Evolutionary conservation across 2,113 vertebrate genomes (phyloP), one percentile per base, ranked within the genome.

Genomic region (Caracal caracal): DNA sequence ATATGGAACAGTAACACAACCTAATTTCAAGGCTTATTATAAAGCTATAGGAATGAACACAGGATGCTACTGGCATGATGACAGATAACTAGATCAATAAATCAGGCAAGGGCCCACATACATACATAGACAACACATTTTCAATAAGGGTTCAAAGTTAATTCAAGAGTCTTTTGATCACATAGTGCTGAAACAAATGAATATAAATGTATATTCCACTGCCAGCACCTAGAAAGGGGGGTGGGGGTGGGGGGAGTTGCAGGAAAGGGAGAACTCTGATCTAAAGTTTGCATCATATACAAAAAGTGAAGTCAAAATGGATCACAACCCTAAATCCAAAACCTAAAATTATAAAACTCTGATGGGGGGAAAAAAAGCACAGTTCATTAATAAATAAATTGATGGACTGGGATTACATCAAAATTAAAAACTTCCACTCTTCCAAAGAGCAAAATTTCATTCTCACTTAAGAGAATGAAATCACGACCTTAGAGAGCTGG

Each of bases 301-400:
- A 94, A 94, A 87, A 87, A 71, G 51, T 90, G 73, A 81, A 75
- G 17, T 79, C 26, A 75, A 90, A 95, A 56, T 68, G 12, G 19
- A 81, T 22, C 65, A 93, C 20, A 90, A 22, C 70, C 15, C 24
- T 93, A 93, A 90, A 93, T 75, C 30, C 85, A 53, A 84, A 95
- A 87, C n/a, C 37, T 71, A 47, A 85, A 96, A 80, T 49, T 87
- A 33, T 22, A 71, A 53, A 59, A 86, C 10, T 80, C 47, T 40
- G 75, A 43, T 20, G 22, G 56, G 28, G 37, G 28, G n/a, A 43
- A 85, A 84, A 63, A 85, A 76, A 49, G 37, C 30, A 76, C 30
- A 61, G 49, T 16, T 82, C 35, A 40, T n/a, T 37, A 76, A 84
- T 22, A 49, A 33, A 89, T 75, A 71, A 88, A 40, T 5, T 81